Evolutionary conservation across 2,113 vertebrate species (phyloP), one percentile per base, ranked within the genome.

Genomic region (Gobio gobio): DNA sequence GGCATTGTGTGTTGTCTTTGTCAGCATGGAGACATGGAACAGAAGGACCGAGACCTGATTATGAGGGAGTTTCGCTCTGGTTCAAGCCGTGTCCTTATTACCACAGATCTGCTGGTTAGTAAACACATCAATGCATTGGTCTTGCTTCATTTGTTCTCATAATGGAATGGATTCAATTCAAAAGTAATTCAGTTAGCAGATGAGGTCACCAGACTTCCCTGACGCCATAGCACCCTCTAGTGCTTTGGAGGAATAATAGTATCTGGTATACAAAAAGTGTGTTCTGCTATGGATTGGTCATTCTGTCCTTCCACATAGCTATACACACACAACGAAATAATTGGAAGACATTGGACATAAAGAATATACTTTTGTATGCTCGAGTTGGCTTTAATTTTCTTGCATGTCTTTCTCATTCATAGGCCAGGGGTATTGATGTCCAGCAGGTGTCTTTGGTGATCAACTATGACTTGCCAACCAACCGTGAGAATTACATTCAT

Each of bases 11-110:
- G 36, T 72, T 61, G 2, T 58, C 26, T 49, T n/a, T 47, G 47
- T 1, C 90, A 97, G 96, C 96, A 97, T 92, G 96, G 96, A 90
- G 96, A 97, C 90, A 97, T 97, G 96, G 96, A 97, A 90, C 96
- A 97, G 94, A 97, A 97, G 90, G 96, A 97, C n/a, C 93, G 96
- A 83, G 96, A 97, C 93, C 95, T 97, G 90, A 97, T 97, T 90
- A 97, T 97, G 96, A 95, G 96, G 22, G 96, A 97, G 89, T 97
- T 97, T 0, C 92, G 96, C 47, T 97, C 96, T 3, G 96, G 96
- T 68, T 97, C 96, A 51, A 97, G 96, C 89, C 93, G 96, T 85
- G 96, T 97, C 86, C 91, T 97, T 90, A 97, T 97, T 90, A 97
- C 96, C 87, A 97, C 96, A 85, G 96, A 97, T 89, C 95, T 97